Conservation (phyloP, 2,797 vertebrate genomes). For the Champsocephalus gunnari region DNA sequence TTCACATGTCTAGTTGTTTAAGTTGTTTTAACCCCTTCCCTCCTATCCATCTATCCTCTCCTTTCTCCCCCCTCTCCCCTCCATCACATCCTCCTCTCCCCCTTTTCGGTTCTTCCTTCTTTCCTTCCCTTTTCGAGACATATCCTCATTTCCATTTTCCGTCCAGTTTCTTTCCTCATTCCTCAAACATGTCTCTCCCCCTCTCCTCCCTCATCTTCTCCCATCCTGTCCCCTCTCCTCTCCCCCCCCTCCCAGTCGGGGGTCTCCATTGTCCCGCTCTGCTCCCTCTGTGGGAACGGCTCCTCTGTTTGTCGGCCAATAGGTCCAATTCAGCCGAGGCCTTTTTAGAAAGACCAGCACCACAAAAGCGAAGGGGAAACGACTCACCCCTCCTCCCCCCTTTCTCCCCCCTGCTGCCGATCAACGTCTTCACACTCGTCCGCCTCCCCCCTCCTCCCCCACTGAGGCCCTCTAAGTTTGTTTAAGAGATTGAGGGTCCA, state of each 20-base stretch:
- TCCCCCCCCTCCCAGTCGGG: slow-evolving; percentile 43
- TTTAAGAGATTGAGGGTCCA: slow-evolving; percentile 98
- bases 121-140: too few relatives aligned
- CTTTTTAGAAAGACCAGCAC: slow-evolving; percentile 66
- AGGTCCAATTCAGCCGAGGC: slow-evolving; percentile 69
- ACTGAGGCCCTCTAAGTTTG: slow-evolving; percentile 90
- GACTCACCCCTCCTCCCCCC: slow-evolving; percentile 21
- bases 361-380: slow-evolving; percentile 76
- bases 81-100: neutral
- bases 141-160: too few relatives aligned
- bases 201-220: neutral
- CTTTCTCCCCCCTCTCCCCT: too few relatives aligned
- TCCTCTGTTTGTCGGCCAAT: slow-evolving; percentile 80
- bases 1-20: too few relatives aligned
- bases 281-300: slow-evolving; percentile 74
- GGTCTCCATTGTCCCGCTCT: slow-evolving; percentile 61
- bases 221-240: neutral
- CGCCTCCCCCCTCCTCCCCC: slow-evolving; percentile 31
- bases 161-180: too few relatives aligned
- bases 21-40: too few relatives aligned
- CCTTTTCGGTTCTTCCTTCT: neutral
- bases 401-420: slow-evolving; percentile 24
- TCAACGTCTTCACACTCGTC: slow-evolving; percentile 35
- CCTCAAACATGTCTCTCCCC: neutral
- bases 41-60: too few relatives aligned